Evolutionary conservation across 1,140 invertebrate species (phyloP), one percentile per base, ranked within the genome.

Genomic region (Diabrotica undecimpunctata): DNA sequence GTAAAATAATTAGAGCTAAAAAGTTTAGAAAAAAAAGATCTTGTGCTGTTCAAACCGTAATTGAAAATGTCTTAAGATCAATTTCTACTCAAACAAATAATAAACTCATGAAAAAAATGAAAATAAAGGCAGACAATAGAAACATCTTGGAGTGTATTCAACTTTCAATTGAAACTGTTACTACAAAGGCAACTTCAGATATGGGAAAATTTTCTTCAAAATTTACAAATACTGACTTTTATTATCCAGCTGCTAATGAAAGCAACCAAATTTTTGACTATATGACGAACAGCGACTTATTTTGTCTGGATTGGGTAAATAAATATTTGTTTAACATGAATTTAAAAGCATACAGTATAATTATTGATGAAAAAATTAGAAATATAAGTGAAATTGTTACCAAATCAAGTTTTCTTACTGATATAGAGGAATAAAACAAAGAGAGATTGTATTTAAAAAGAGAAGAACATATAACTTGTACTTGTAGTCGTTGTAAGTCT

Each of bases 311-410:
- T 11, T 68, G 66, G 66, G 54, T 68, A 13, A 50, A 68, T 12
- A 62, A 61, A 12, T 54, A 68, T 46, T 46, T 68, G 36, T 68
- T 68, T 41, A 25, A 65, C 10, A 53, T 68, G 7, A 51, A 57
- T 35, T 38, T 68, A 8, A 65, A 68, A 61, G 53, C 58, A 5
- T 53, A 65, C 9, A 68, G 53, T 8, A 52, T 68, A 7, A 61
- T 68, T 53, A n/a, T 68, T 6, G 66, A 68, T 13, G 66, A 68
- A 38, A 65, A 65, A 39, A 68, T 68, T 46, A 65, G 59, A 55
- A 59, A 65, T 55, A 6, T 68, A 8, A 68, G 66, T 54, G 66
- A 68, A 57, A 35, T 62, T 12, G 61, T 14, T n/a, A 62, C 51
- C 3, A 62, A 54, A 14, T 62, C 61, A 10, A 62, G 46, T 50